Percentiles rank a stretch among this genome's conserved stretches.
These are phyloP conservation scores for Proteles cristata DNA, from an alignment of 2,113 vertebrate genomes.

Conservation along the genomic window DNA sequence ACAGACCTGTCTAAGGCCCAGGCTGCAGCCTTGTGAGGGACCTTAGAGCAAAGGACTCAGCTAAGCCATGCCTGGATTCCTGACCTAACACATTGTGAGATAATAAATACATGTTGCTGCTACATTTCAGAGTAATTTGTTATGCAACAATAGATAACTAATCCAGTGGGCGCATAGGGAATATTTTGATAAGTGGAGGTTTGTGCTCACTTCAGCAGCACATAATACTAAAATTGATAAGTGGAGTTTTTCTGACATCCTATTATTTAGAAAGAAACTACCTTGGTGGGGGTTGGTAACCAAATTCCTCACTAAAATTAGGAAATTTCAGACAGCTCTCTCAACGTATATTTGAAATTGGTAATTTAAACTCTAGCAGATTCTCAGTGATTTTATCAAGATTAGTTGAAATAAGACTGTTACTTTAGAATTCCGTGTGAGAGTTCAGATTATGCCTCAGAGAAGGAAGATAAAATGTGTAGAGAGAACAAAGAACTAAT, in stretches of 20 bases:
- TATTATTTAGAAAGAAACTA: not conserved
- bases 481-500: not conserved
- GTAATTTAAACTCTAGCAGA: not conserved
- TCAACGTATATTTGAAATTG: not conserved
- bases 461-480: not conserved
- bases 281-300: rapidly evolving
- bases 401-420: not conserved
- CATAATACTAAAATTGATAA: not conserved
- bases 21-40: not conserved
- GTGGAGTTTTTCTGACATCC: not conserved
- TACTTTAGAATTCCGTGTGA: not conserved
- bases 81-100: not conserved
- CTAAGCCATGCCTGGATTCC: not conserved
- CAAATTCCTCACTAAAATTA: not conserved
- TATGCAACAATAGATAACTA: not conserved
- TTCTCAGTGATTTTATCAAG: not conserved
- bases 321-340: not conserved
- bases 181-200: not conserved
- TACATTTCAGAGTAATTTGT: not conserved
- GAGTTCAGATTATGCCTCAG: not conserved
- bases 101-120: not conserved
- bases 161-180: not conserved
- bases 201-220: not conserved
- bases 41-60: not conserved
- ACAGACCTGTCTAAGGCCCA: not conserved